Conservation (phyloP, 1,140 invertebrate species). For the Drosophila sp. region DNA sequence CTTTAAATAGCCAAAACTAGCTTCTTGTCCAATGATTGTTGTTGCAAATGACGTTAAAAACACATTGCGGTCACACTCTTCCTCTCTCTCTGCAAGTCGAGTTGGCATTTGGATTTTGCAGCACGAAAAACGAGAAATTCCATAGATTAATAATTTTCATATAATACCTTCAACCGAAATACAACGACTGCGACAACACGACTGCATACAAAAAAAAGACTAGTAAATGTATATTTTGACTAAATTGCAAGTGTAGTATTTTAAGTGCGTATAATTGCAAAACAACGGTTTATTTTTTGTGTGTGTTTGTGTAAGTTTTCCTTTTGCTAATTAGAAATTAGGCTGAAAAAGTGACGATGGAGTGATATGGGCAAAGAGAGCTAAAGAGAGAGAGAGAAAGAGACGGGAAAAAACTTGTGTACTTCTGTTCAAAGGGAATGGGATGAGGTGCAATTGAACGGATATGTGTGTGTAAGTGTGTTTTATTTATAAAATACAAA, state of each 20-base stretch:
- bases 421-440: conserved; percentile 18
- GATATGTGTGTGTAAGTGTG: conserved; percentile 8
- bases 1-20: not conserved
- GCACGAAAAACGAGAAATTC: conserved; percentile 50
- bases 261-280: conserved; percentile 48
- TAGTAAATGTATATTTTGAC: conserved; percentile 63
- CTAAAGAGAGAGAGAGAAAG: conserved; percentile 6
- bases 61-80: conserved; percentile 6
- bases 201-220: conserved; percentile 37
- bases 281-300: conserved; percentile 24
- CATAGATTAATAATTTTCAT: conserved; percentile 54
- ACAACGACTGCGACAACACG: conserved; percentile 19
- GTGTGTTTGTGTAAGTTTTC: conserved; percentile 38
- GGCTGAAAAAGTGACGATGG: conserved; percentile 30
- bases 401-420: conserved; percentile 20
- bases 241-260: conserved; percentile 36
- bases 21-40: not conserved
- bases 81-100: conserved; percentile 50
- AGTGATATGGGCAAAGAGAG: conserved; percentile 32
- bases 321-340: not conserved
- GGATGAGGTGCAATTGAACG: conserved; percentile 32
- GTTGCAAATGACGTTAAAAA: not conserved
- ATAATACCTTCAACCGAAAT: conserved; percentile 20
- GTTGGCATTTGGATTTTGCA: conserved; percentile 70
- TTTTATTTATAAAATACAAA: conserved; percentile 44